Evolutionary conservation across 64 coral and sea anemone species (phyloP).

Genomic region (Exaiptasia diaphana): DNA sequence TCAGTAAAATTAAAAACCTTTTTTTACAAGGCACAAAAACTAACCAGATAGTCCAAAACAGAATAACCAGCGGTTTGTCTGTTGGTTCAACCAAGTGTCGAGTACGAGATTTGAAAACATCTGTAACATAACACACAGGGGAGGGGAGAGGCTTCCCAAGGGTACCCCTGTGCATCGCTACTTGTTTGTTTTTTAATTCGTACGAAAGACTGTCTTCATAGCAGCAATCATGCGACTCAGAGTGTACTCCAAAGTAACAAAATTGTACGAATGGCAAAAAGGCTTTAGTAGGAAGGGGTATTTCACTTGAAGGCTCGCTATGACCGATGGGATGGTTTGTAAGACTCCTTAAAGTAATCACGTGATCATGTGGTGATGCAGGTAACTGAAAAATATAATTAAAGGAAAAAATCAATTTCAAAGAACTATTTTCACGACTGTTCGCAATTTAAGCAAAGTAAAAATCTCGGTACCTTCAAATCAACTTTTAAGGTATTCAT

Average conservation of each 20-base stretch:
- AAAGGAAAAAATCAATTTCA: background rate
- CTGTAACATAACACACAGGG: conserved; percentile 64
- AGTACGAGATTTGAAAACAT: conserved; percentile 27
- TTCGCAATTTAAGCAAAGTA: background rate
- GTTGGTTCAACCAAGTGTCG: conserved; percentile 2
- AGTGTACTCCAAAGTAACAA: conserved; percentile 71
- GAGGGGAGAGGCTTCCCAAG: conserved; percentile 57
- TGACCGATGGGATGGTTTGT: conserved; percentile 71
- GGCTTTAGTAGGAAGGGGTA: conserved; percentile 37
- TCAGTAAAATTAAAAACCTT: background rate
- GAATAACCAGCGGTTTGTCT: conserved; percentile 37
- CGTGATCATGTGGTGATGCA: background rate
- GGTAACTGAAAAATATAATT: conserved; percentile 23
- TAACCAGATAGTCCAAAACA: conserved; percentile 94
- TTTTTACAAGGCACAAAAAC: background rate
- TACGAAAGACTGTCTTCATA: conserved; percentile 53
- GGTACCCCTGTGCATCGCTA: conserved; percentile 41
- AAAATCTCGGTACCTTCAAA: conserved; percentile 28
- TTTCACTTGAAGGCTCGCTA: conserved; percentile 55
- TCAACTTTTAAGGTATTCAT: conserved; percentile 10
- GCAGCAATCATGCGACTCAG: conserved; percentile 23
- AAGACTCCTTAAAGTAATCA: conserved; percentile 53
- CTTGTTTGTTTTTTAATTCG: conserved; percentile 41
- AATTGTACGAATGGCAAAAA: conserved; percentile 67
- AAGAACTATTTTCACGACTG: background rate